These are phyloP conservation scores for Pammene fasciana DNA, from an alignment of 2,888 invertebrate species.

Conservation along the genomic window DNA sequence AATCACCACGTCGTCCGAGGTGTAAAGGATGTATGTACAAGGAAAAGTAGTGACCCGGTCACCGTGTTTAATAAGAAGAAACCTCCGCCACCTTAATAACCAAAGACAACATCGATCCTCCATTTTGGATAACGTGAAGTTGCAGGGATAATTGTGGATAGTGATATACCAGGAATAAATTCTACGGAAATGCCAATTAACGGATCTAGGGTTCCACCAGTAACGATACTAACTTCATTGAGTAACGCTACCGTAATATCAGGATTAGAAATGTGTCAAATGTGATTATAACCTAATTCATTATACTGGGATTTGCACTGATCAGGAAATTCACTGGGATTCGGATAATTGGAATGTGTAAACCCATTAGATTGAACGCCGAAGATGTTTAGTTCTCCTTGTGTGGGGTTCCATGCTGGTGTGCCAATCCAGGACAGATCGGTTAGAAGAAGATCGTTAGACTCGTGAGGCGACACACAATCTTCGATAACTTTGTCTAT, in stretches of 20 bases:
- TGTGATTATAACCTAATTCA: conserved; percentile 11
- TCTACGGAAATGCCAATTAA: conserved; percentile 15
- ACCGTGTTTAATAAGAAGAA: conserved; percentile 74
- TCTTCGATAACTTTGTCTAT: conserved; percentile 77
- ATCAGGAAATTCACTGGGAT: conserved; percentile 57
- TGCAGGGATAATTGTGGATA: conserved; percentile 35
- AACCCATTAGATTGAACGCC: conserved; percentile 66
- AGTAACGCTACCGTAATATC: conserved; percentile 24
- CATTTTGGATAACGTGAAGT: conserved; percentile 27
- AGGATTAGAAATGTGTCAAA: conserved; percentile 7
- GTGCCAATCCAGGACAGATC: conserved; percentile 80
- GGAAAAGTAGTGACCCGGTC: conserved; percentile 68
- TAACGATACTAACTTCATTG: conserved; percentile 8
- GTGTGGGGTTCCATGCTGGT: conserved; percentile 79
- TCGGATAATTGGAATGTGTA: conserved; percentile 65
- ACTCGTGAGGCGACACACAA: conserved; percentile 79
- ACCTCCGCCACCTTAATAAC: conserved; percentile 79
- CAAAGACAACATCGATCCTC: conserved; percentile 56
- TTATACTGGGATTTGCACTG: conserved; percentile 35
- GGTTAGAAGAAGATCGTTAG: conserved; percentile 83
- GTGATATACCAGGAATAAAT: conserved; percentile 23
- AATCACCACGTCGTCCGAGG: conserved; percentile 63
- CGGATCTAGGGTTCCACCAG: conserved; percentile 21
- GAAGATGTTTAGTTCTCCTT: conserved; percentile 70
- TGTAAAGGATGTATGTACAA: conserved; percentile 69